Evolutionary conservation across 2,888 invertebrate species (phyloP).

Genomic region (Myopa tessellatipennis): DNA sequence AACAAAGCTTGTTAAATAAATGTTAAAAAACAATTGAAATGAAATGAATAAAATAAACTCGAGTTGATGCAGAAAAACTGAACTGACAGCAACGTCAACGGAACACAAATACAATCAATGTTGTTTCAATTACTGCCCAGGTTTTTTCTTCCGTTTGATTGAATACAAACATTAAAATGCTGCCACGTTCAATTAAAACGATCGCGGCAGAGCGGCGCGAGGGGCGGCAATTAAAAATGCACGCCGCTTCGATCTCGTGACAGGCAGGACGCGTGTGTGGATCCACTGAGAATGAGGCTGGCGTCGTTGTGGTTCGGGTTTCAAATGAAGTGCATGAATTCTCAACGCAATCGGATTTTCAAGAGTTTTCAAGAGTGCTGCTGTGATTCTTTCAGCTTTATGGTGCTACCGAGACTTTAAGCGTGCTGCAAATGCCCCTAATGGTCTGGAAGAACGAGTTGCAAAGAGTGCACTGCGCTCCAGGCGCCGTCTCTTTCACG

Average conservation of each 20-base stretch:
- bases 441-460: constrained; percentile 32
- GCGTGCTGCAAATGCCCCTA: neutral
- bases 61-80: constrained; percentile 1
- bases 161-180: constrained; percentile 61
- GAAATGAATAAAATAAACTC: constrained; percentile 13
- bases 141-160: constrained; percentile 61
- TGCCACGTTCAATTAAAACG: constrained; percentile 33
- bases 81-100: constrained; percentile 1
- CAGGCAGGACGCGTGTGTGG: constrained; percentile 26
- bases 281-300: neutral
- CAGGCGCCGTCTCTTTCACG: neutral
- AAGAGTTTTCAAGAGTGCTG: too few species aligned
- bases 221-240: constrained; percentile 55
- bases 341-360: too few species aligned
- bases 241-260: constrained; percentile 45
- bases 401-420: neutral
- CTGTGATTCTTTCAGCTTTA: too few species aligned
- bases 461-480: neutral
- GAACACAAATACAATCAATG: constrained; percentile 19
- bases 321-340: too few species aligned
- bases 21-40: constrained; percentile 11
- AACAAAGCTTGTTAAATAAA: constrained; percentile 17
- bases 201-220: constrained; percentile 21
- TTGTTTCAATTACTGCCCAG: constrained; percentile 33
- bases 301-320: too few species aligned